Percentiles rank a stretch among this genome's conserved stretches.
Conservation (phyloP, 2,888 invertebrate species). For the Dendrolimus houi region DNA sequence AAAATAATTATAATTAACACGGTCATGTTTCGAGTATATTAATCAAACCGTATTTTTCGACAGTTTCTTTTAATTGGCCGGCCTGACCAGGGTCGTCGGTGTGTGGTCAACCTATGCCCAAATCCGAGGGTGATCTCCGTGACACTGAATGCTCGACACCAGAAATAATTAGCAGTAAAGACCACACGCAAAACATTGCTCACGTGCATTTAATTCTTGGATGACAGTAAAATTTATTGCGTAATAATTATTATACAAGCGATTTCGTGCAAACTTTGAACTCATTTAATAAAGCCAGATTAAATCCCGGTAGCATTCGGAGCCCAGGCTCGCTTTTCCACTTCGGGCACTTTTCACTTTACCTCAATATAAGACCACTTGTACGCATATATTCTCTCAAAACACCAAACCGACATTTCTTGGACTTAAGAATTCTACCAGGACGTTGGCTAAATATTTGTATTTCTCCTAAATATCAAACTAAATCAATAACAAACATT, state of each 20-base stretch:
- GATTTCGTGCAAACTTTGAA: too few relatives aligned
- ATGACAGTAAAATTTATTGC: neutral
- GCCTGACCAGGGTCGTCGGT: neutral
- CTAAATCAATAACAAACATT: too few relatives aligned
- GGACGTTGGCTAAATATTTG: too few relatives aligned
- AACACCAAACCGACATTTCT: too few relatives aligned
- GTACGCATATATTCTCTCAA: too few relatives aligned
- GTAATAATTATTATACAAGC: neutral
- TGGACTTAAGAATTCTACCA: too few relatives aligned
- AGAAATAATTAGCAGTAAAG: neutral
- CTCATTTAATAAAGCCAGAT: too few relatives aligned
- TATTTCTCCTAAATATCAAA: too few relatives aligned
- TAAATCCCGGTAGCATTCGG: too few relatives aligned
- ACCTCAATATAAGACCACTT: too few relatives aligned
- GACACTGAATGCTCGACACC: constrained; percentile 1
- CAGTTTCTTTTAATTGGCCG: neutral
- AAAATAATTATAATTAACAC: neutral
- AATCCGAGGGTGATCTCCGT: neutral
- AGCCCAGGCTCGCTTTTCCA: too few relatives aligned
- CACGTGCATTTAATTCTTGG: neutral
- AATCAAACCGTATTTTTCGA: neutral
- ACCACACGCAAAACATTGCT: constrained; percentile 1
- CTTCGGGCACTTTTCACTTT: too few relatives aligned
- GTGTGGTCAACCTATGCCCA: neutral
- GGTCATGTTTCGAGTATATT: neutral